Evolutionary conservation across 37 sponge, comb jelly and placozoan genomes (phyloP).

Genomic region (Diacarnus erythraeanus): DNA sequence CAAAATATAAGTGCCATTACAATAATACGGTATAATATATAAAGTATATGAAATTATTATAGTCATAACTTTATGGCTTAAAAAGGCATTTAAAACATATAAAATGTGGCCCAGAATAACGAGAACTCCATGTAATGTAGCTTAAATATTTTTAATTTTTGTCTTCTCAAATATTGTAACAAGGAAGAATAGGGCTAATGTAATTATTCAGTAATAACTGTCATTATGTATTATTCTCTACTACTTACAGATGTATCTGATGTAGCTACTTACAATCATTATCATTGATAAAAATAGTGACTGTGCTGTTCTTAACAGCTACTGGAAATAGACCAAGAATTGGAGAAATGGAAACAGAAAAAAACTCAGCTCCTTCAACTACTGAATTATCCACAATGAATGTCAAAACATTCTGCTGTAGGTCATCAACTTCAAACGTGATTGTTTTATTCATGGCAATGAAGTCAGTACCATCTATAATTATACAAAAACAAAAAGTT

Average conservation of each 20-base stretch:
- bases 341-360: conserved; percentile 10
- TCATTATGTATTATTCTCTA: too few species aligned
- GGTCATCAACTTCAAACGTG: conserved; percentile 17
- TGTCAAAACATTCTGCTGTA: neutral
- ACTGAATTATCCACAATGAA: conserved; percentile 1
- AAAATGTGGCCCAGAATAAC: too few species aligned
- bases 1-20: neutral
- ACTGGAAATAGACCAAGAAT: conserved; percentile 23
- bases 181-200: neutral
- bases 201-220: too few species aligned
- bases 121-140: too few species aligned
- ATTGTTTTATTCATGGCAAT: neutral
- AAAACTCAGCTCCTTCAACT: conserved; percentile 15
- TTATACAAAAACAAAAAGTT: neutral
- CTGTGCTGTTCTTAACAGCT: conserved; percentile 1
- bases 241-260: neutral
- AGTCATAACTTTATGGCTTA: neutral
- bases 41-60: neutral
- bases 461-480: conserved; percentile 15
- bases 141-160: too few species aligned
- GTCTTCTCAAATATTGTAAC: neutral
- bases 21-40: neutral
- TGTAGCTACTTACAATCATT: conserved; percentile 20
- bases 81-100: neutral
- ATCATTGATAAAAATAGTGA: conserved; percentile 19